Base-by-base conservation (phyloP, 2,113 vertebrate genomes). In the Daubentonia madagascariensis region DNA sequence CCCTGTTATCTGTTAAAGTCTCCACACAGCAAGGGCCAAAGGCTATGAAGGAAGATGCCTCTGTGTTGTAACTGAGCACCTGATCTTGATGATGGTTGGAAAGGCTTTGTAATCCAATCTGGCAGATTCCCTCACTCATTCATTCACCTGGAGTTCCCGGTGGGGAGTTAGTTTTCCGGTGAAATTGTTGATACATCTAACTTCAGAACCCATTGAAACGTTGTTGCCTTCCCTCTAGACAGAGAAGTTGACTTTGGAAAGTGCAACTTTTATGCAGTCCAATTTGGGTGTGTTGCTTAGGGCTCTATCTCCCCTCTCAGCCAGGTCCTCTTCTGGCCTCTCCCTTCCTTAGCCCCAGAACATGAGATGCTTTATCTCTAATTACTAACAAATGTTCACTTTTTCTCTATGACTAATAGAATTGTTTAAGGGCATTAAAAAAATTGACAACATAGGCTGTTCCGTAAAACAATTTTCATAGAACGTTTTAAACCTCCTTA, bases 371-470 rank as follows among this genome's bases (percentile, higher is more conserved):
- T 86, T 97, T 98, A 98, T 98, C 96, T 96, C 52, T 97, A 96
- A 98, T 96, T 81, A 98, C 94, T 97, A 96, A 97, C 97, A 97
- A 97, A 98, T 96, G 94, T 97, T 96, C 96, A 28, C 72, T 91
- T 96, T 96, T 92, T 85, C 81, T 73, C 43, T 83, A 6, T 91
- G 91, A 96, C 89, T 85, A 95, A 95, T 88, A 90, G 92, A 92
- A 92, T 92, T 95, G 85, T 90, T 90, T 86, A 59, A 94, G 95
- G 88, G 45, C 85, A 68, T 70, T 98, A 85, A 85, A 68, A 88
- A 90, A 88, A 68, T 98, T 92, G 96, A 97, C 89, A 96, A 88
- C 68, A 1, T 43, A 93, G 91, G 22, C 48, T 93, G 94, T 97
- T 81, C 7, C 14, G 45, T 52, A 88, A 94, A 92, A 95, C 28